These are phyloP conservation scores for Anoplolepis gracilipes DNA, from an alignment of 1,140 invertebrate species.

Conservation along the genomic window DNA sequence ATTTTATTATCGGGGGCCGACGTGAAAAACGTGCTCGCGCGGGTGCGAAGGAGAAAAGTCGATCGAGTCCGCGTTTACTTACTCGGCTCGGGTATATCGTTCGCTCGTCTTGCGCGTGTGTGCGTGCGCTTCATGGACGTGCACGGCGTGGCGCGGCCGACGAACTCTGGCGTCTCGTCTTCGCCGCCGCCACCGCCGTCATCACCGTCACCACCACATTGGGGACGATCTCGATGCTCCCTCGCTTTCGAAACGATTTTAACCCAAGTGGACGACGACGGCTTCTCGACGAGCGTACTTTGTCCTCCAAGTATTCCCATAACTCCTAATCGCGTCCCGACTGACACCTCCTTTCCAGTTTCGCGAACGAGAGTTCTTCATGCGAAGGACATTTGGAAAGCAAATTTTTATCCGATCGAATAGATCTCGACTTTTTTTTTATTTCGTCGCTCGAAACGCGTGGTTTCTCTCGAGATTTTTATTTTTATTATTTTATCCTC, in stretches of 20 bases:
- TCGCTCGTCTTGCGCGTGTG: not conserved
- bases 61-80: conserved; percentile 50
- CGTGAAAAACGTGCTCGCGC: not conserved
- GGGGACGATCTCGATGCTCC: not conserved
- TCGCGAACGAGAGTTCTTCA: not conserved
- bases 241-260: not conserved
- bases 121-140: conserved; percentile 3
- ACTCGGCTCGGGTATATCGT: not conserved
- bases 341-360: not conserved
- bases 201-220: not conserved
- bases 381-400: not conserved
- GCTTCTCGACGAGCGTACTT: not conserved
- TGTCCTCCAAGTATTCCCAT: not conserved
- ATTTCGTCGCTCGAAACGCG: not conserved
- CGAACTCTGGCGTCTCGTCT: conserved; percentile 71
- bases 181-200: conserved; percentile 25
- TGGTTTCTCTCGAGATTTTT: not conserved
- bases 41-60: conserved; percentile 43
- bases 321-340: not conserved
- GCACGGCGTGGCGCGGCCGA: conserved; percentile 69
- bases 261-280: not conserved
- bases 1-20: not conserved
- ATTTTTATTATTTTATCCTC: no score
- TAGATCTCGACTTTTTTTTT: no score
- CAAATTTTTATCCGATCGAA: no score